Evolutionary conservation across 2,888 invertebrate genomes (phyloP).

Genomic region (Meteorus cinctellus): DNA sequence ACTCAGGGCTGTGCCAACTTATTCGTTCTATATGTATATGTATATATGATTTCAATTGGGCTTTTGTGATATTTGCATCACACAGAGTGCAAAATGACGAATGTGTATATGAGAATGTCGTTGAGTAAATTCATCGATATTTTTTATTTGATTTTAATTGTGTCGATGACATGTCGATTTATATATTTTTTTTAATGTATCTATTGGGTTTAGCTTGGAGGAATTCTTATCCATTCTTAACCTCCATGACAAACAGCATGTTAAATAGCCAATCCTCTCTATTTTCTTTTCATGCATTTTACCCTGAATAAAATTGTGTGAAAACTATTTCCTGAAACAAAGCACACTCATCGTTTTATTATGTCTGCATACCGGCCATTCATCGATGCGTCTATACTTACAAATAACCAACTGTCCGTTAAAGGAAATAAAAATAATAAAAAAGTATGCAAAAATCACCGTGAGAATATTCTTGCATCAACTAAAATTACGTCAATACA

Average conservation of each 20-base stretch:
- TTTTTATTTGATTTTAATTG: conserved; percentile 10
- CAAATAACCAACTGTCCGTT: conserved; percentile 22
- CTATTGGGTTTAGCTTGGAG: no score
- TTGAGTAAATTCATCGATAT: conserved; percentile 38
- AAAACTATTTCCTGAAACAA: neutral
- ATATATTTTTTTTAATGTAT: neutral
- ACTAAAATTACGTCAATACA: neutral
- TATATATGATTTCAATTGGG: conserved; percentile 42
- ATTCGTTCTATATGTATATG: conserved; percentile 39
- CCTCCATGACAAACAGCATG: no score
- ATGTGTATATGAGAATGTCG: conserved; percentile 36
- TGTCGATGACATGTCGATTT: conserved; percentile 19
- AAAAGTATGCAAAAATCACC: conserved; percentile 41
- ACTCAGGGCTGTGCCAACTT: conserved; percentile 30
- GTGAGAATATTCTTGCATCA: conserved; percentile 43
- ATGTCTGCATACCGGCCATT: conserved; percentile 22
- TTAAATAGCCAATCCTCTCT: neutral
- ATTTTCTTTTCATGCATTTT: neutral
- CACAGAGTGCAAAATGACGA: conserved; percentile 21
- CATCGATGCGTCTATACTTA: conserved; percentile 22
- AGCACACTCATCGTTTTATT: neutral
- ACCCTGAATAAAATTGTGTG: neutral
- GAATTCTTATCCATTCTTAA: no score
- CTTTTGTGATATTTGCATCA: conserved; percentile 46
- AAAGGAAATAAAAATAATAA: neutral